phyloP scores from a whole-genome alignment of 2,113 vertebrate species.

The Coregonus clupeaformis region DNA sequence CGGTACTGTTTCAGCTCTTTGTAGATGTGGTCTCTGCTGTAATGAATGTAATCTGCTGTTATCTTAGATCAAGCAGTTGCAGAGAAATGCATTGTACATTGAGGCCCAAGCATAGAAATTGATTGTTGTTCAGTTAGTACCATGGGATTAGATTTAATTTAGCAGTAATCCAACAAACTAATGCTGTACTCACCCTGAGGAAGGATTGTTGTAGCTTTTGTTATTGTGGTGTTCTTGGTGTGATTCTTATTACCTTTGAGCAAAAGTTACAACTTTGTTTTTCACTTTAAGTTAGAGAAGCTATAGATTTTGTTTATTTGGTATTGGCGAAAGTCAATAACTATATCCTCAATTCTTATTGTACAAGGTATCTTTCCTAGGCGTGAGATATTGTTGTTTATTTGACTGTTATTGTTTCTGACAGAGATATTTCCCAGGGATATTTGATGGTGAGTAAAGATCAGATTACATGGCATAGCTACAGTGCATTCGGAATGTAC shows the following conservation, averaged over 20 bases:
- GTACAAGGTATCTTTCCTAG: neutral
- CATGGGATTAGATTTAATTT: neutral
- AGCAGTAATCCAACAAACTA: neutral
- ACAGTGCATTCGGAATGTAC: neutral
- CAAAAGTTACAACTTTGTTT: no score
- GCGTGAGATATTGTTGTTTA: conserved; percentile 28
- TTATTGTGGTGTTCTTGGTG: neutral
- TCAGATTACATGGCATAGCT: conserved; percentile 29
- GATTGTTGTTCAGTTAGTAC: neutral
- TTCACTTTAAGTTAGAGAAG: no score
- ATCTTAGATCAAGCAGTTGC: neutral
- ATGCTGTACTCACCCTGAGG: neutral
- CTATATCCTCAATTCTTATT: conserved; percentile 12
- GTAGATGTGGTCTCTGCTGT: neutral
- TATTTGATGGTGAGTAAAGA: conserved; percentile 30
- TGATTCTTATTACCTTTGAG: neutral
- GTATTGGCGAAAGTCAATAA: conserved; percentile 9
- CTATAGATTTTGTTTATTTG: neutral
- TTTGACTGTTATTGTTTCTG: conserved; percentile 29
- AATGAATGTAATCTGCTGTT: neutral
- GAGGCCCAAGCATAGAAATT: neutral
- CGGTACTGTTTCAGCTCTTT: conserved; percentile 19
- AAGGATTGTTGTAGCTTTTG: neutral
- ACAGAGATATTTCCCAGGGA: conserved; percentile 33
- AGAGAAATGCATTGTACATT: neutral